Evolutionary conservation across 2,888 invertebrate species (phyloP), one percentile per base, ranked within the genome.

Genomic region (Polymixis flavicincta): DNA sequence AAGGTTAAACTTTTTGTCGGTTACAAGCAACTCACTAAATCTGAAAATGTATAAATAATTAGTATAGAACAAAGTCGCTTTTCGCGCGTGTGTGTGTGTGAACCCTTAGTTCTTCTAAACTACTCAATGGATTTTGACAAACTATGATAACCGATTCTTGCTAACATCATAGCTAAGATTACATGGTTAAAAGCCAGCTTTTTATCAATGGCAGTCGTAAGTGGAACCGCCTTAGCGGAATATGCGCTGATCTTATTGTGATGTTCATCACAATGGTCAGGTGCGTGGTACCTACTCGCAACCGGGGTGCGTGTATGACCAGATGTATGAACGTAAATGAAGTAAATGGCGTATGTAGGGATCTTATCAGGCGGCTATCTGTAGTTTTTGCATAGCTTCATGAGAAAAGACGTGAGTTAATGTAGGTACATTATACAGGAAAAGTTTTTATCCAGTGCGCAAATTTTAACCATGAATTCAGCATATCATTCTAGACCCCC

Each of bases 1-100:
- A 74, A 90, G 64, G 76, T 71, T 74, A 59, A 57, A 52, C 54
- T 59, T 68, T 57, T 80, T 73, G 71, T 74, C 32, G 71, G 74
- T 72, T 78, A 71, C 55, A 66, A 81, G 45, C 52, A 60, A 71
- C 22, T 17, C 32, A 50, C 52, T 77, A 32, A 69, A 48, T 52
- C n/a, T 17, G n/a, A 32, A 32, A 32, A 55, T n/a, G 4, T 54
- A 32, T 66, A 17, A n/a, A n/a, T 19, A 4, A 17, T 32, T 54
- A 22, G 28, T n/a, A 9, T 65, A 52, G 1, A 32, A 52, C 17
- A 32, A n/a, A 32, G 17, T n/a, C 9, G 22, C 2, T 32, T 65
- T n/a, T n/a, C 22, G 60, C n/a, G 32, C 5, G 37, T 17, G 2
- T 61, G 22, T 65, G 5, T 48, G 28, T 13, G 45, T n/a, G 17